A percentile compares a stretch with the other conserved stretches of the same genome.
Evolutionary conservation across 2,113 vertebrate species (phyloP).

Genomic region (Serinus canaria): DNA sequence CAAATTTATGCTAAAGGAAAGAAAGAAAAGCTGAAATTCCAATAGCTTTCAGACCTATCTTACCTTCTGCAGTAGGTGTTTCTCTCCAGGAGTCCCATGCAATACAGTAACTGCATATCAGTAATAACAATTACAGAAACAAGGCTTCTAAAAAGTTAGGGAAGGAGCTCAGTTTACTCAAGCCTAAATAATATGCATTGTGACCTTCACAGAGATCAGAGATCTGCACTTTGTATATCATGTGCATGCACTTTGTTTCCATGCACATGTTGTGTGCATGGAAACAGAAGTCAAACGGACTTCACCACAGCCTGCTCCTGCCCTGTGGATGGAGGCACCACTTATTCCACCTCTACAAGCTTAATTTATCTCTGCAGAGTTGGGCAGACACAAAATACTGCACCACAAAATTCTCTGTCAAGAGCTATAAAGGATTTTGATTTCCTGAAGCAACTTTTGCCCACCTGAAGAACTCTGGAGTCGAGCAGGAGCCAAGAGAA

Average conservation of each 20-base stretch:
- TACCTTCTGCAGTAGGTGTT: neutral
- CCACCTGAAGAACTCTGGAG: neutral
- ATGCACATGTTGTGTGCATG: too few relatives aligned
- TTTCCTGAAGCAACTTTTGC: neutral
- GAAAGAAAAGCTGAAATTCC: neutral
- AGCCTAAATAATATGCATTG: rapidly evolving
- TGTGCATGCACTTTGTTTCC: too few relatives aligned
- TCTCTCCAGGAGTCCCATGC: neutral
- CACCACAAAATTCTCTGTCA: neutral
- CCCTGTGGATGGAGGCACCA: neutral
- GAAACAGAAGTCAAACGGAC: neutral
- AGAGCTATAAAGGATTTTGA: neutral
- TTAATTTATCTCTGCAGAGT: neutral
- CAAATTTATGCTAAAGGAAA: neutral
- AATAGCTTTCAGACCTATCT: neutral
- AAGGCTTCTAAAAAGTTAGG: neutral
- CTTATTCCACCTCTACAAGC: neutral
- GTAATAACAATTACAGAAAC: neutral
- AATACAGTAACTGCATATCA: neutral
- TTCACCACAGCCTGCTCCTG: neutral
- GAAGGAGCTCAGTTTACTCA: neutral
- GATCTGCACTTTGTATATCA: neutral
- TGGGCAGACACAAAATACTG: neutral
- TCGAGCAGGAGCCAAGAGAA: neutral
- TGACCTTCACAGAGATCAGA: neutral